phyloP scores from a whole-genome alignment of 2,797 vertebrate genomes.

The Jordanella pulchra region DNA sequence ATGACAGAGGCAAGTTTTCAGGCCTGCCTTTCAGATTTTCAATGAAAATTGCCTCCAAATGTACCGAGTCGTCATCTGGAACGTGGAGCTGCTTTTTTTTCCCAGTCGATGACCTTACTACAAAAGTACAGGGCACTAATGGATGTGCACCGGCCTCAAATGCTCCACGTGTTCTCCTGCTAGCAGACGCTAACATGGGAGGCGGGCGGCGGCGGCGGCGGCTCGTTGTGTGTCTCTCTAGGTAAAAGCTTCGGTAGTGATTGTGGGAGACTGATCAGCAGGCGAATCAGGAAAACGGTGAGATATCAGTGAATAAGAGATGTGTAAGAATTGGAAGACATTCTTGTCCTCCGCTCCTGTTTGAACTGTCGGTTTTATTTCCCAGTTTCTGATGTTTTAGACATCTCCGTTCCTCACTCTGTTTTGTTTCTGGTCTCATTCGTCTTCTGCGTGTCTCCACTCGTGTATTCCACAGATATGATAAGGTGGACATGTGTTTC shows the following conservation, averaged over 20 bases:
- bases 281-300: constrained; percentile 6
- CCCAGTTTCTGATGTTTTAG: constrained; percentile 34
- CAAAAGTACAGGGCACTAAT: constrained; percentile 69
- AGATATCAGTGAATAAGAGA: constrained; percentile 17
- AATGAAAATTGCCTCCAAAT: constrained; percentile 23
- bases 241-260: constrained; percentile 10
- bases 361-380: constrained; percentile 13
- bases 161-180: constrained; percentile 38
- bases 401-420: constrained; percentile 11
- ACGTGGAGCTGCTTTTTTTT: constrained; percentile 30
- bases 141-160: constrained; percentile 48
- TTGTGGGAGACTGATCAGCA: background rate
- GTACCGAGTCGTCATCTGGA: constrained; percentile 12
- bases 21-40: background rate
- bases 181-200: constrained; percentile 41
- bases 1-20: background rate
- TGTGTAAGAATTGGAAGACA: background rate
- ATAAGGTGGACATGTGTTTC: constrained; percentile 39
- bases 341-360: constrained; percentile 4
- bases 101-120: constrained; percentile 57
- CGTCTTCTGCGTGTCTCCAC: constrained; percentile 31
- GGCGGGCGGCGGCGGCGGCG: constrained; percentile 24
- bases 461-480: constrained; percentile 19
- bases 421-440: constrained; percentile 30
- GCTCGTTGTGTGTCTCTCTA: constrained; percentile 19